Conservation (phyloP, 2,113 vertebrate species). For the Rhineura floridana region DNA sequence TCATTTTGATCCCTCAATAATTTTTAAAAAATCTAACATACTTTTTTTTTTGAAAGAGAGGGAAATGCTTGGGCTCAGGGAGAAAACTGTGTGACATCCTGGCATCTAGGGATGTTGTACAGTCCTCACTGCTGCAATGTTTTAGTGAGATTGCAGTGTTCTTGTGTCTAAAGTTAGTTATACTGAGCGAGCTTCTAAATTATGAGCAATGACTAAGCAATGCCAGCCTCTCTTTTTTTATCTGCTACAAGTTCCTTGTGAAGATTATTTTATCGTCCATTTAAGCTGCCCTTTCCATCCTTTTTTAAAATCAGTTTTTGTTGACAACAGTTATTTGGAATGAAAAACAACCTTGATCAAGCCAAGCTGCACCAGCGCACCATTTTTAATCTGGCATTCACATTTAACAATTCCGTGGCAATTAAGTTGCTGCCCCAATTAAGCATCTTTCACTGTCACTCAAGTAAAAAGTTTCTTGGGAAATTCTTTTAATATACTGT, state of each 20-base stretch:
- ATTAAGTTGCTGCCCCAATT: constrained; percentile 22
- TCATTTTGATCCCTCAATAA: neutral
- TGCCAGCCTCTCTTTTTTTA: constrained; percentile 25
- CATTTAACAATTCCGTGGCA: constrained; percentile 19
- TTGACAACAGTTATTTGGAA: constrained; percentile 25
- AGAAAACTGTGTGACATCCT: fast-evolving
- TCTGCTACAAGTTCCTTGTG: constrained; percentile 3
- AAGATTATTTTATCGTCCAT: constrained; percentile 39
- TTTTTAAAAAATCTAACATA: neutral
- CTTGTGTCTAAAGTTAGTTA: constrained; percentile 53
- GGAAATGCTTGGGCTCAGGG: neutral
- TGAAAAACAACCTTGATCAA: constrained; percentile 35
- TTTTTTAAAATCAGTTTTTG: neutral
- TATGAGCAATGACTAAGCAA: constrained; percentile 53
- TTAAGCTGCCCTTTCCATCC: constrained; percentile 42
- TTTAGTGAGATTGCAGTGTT: constrained; percentile 43
- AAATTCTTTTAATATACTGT: neutral
- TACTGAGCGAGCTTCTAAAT: constrained; percentile 43
- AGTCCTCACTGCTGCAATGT: constrained; percentile 46
- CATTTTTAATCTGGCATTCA: constrained; percentile 39
- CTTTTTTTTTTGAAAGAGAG: no score
- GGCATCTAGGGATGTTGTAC: neutral
- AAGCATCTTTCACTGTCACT: constrained; percentile 9
- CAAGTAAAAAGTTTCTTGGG: constrained; percentile 28
- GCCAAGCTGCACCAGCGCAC: constrained; percentile 7